These are phyloP conservation scores for Gobionotothen gibberifrons DNA, from an alignment of 2,797 vertebrate species.

Conservation along the genomic window DNA sequence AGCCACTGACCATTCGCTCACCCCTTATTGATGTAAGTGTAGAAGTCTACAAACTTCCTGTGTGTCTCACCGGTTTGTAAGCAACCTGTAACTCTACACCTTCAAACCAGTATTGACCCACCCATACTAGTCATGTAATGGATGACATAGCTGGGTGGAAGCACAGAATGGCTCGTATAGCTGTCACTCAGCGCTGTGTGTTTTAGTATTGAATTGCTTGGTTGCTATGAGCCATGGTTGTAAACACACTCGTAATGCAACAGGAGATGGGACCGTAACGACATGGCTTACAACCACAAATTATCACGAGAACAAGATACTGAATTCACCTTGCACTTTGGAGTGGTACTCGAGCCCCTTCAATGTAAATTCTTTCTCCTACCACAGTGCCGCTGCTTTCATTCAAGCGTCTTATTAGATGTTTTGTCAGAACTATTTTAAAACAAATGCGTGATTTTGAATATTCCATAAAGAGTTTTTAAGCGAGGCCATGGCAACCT, in stretches of 20 bases:
- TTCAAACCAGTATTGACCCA: slow-evolving; percentile 76
- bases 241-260: slow-evolving; percentile 68
- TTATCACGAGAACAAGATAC: slow-evolving; percentile 34
- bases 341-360: slow-evolving; percentile 13
- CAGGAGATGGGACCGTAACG: slow-evolving; percentile 59
- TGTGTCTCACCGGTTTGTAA: slow-evolving; percentile 57
- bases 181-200: slow-evolving; percentile 62
- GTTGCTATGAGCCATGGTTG: slow-evolving; percentile 78
- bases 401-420: not conserved
- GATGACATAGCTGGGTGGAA: slow-evolving; percentile 51
- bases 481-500: slow-evolving; percentile 21
- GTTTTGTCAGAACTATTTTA: not conserved
- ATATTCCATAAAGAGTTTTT: not conserved
- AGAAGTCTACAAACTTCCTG: slow-evolving; percentile 58
- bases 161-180: slow-evolving; percentile 59
- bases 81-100: slow-evolving; percentile 78
- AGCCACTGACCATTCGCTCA: slow-evolving; percentile 42
- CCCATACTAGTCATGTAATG: slow-evolving; percentile 62
- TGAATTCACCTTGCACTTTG: slow-evolving; percentile 24
- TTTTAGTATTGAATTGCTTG: slow-evolving; percentile 72
- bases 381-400: not conserved
- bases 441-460: not conserved
- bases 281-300: slow-evolving; percentile 25
- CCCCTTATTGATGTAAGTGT: slow-evolving; percentile 48
- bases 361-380: not conserved